Evolutionary conservation across 2,113 vertebrate species (phyloP).

Genomic region (Zingel zingel): DNA sequence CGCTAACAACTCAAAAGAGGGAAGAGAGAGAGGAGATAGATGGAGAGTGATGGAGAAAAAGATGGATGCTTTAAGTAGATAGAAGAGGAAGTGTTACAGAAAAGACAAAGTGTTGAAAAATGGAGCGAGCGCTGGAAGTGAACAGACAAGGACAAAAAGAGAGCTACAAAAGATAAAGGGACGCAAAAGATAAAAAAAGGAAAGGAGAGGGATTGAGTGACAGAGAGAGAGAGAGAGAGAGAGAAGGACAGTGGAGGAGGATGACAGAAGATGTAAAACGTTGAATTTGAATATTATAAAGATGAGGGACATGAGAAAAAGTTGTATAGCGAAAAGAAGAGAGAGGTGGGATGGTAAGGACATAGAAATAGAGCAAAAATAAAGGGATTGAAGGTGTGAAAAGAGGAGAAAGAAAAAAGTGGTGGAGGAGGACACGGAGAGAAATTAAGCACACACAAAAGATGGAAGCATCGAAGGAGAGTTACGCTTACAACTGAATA

Average conservation of each 20-base stretch:
- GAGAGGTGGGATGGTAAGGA: no score
- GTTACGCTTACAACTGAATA: constrained; percentile 36
- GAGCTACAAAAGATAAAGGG: neutral
- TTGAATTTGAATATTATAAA: neutral
- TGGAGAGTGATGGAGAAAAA: constrained; percentile 15
- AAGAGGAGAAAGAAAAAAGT: constrained; percentile 74
- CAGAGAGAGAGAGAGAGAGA: no score
- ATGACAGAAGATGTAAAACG: neutral
- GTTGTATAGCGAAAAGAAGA: no score
- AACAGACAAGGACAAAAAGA: constrained; percentile 4
- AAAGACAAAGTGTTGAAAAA: constrained; percentile 17
- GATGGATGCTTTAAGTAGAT: constrained; percentile 30
- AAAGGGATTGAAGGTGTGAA: constrained; percentile 61
- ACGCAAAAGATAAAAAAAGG: neutral
- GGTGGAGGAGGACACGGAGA: constrained; percentile 35
- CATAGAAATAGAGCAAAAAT: no score
- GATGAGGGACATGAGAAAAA: neutral
- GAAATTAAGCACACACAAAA: constrained; percentile 54
- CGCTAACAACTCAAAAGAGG: constrained; percentile 29
- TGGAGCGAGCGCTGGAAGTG: neutral
- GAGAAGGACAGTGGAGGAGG: neutral
- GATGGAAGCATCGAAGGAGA: constrained; percentile 44
- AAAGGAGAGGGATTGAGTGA: no score
- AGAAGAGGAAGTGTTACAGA: constrained; percentile 20
- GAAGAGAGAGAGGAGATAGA: constrained; percentile 22